Percentiles rank a stretch among this genome's conserved stretches.
phyloP scores from a whole-genome alignment of 2,113 vertebrate species.

The Pandion haliaetus region DNA sequence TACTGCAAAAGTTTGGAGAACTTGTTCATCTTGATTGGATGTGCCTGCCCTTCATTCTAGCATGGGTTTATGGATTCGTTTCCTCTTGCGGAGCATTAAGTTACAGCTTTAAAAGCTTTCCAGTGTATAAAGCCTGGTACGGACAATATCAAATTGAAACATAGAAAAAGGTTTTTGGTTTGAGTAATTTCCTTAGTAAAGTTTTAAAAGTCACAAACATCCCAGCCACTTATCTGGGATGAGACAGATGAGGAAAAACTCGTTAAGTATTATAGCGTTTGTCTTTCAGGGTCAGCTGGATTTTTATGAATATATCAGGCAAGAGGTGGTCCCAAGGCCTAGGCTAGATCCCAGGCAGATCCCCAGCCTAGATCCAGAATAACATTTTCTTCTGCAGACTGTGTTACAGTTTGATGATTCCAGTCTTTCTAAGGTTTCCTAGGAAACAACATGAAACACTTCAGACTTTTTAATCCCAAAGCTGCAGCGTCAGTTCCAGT shows the following conservation, averaged over 20 bases:
- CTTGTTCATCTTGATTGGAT: background rate
- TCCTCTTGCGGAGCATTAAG: background rate
- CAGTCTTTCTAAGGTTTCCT: background rate
- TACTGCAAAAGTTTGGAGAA: background rate
- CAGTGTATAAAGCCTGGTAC: background rate
- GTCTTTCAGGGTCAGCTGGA: background rate
- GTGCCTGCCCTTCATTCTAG: background rate
- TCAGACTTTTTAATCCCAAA: background rate
- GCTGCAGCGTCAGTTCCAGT: background rate
- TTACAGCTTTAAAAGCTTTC: constrained; percentile 4
- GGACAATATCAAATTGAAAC: background rate
- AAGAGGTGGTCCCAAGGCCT: background rate
- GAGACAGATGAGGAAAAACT: background rate
- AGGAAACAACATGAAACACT: background rate
- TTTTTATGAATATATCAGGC: background rate
- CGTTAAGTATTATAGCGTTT: background rate
- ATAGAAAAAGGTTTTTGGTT: background rate
- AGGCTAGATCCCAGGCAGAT: background rate
- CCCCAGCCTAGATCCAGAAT: background rate
- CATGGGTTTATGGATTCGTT: background rate
- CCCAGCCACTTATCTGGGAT: background rate
- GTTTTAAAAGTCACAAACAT: background rate
- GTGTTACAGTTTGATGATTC: background rate
- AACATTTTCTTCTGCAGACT: background rate
- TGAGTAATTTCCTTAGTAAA: background rate